Evolutionary conservation across 53 echinoderm and acorn worm genomes (phyloP), one percentile per base, ranked within the genome.

Genomic region (Astropecten irregularis): DNA sequence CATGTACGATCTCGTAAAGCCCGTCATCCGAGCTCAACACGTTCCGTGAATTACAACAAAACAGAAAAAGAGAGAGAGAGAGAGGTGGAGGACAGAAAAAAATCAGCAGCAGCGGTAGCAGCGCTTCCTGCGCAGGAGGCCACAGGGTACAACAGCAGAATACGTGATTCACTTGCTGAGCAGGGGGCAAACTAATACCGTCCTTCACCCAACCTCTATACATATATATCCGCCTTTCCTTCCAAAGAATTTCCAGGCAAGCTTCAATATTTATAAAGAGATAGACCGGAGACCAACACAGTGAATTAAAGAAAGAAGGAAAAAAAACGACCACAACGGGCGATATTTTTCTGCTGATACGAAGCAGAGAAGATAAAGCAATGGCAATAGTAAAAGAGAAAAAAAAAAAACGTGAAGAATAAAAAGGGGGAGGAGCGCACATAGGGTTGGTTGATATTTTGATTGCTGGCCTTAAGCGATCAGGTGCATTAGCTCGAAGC

Each of bases 121-220:
- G n/a, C n/a, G n/a, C n/a, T n/a, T n/a, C n/a, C n/a, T n/a, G n/a
- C n/a, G n/a, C n/a, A n/a, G n/a, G n/a, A n/a, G n/a, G n/a, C 76
- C 39, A 38, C 35, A 26, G 56, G 76, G 52, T 36, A 16, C 21
- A 8, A 57, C 2, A 0, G 76, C 39, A 57, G 58, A 18, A 40
- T 34, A 76, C 76, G 76, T 76, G 76, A 76, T 76, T 76, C 14
- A 58, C 58, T 14, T 76, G 76, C 40, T 58, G 35, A 76, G 58
- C 56, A 15, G n/a, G 50, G 26, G 11, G 28, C 38, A 40, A 55
- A 26, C n/a, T 68, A 38, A 57, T 56, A 38, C 40, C 76, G 14
- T 39, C 35, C 8, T 55, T 23, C 27, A 11, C 22, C 32, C 56
- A 21, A 35, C 44, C 31, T 32, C 22, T 57, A 37, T 58, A 39